These are phyloP conservation scores for Ellobium chinense DNA, from an alignment of 2,888 invertebrate species.

Conservation along the genomic window DNA sequence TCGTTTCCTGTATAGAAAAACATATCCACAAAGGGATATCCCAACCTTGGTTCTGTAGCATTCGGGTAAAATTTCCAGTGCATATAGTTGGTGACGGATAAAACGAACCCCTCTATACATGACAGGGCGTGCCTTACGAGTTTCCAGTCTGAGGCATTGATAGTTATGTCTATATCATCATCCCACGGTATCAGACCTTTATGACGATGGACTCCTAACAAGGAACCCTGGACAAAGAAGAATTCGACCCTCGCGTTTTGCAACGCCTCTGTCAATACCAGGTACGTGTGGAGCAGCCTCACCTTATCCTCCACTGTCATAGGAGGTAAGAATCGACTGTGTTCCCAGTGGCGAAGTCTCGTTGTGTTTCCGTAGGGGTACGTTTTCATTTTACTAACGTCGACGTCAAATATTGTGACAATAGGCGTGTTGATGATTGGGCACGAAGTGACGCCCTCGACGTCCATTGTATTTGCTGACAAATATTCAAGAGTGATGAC, in stretches of 20 bases:
- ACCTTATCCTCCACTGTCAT: constrained; percentile 37
- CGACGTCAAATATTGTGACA: not conserved
- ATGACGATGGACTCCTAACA: constrained; percentile 51
- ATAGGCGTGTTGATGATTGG: not conserved
- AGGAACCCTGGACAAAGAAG: constrained; percentile 39
- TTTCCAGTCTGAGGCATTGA: constrained; percentile 52
- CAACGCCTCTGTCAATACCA: constrained; percentile 23
- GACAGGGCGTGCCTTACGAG: constrained; percentile 47
- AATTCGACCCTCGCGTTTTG: constrained; percentile 17
- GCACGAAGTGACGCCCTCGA: constrained; percentile 20
- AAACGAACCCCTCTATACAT: constrained; percentile 44
- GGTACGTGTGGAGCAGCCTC: constrained; percentile 15
- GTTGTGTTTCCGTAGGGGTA: not conserved
- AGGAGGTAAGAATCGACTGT: constrained; percentile 33
- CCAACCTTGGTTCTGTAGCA: not conserved
- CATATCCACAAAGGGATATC: constrained; percentile 64
- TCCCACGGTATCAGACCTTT: constrained; percentile 64
- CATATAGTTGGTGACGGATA: constrained; percentile 47
- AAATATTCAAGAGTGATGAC: constrained; percentile 11
- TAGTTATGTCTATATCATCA: constrained; percentile 59
- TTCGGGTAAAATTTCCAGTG: constrained; percentile 60
- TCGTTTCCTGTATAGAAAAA: constrained; percentile 62
- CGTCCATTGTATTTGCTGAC: not conserved
- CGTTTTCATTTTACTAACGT: not conserved
- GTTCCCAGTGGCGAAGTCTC: not conserved